Conservation (phyloP, 2,888 invertebrate species). For the Criorhina ranunculi region DNA sequence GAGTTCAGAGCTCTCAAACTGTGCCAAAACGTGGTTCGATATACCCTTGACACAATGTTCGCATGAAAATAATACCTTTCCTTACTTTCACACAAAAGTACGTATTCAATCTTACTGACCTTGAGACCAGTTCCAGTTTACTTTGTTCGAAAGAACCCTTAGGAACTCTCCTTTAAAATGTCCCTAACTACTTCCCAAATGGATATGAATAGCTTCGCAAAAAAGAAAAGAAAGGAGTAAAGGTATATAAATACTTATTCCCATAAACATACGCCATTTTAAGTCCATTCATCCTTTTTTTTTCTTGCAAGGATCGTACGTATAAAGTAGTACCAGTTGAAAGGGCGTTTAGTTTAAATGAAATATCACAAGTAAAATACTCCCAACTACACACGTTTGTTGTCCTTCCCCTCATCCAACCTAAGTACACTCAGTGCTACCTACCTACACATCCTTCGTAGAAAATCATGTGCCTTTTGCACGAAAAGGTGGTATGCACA, state of each 20-base stretch:
- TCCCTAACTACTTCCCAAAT: slow-evolving; percentile 25
- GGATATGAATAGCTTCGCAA: slow-evolving; percentile 26
- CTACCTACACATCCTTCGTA: slow-evolving; percentile 6
- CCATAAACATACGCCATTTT: slow-evolving; percentile 50
- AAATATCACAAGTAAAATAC: slow-evolving; percentile 58
- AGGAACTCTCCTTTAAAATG: background rate
- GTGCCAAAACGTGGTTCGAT: too few species aligned
- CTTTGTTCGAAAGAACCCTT: background rate
- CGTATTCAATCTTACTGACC: background rate
- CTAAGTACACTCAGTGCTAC: background rate
- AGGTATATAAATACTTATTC: slow-evolving; percentile 24
- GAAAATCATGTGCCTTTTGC: slow-evolving; percentile 34
- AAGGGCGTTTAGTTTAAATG: slow-evolving; percentile 53
- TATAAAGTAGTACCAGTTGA: slow-evolving; percentile 39
- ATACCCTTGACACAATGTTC: too few species aligned
- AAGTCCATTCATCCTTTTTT: slow-evolving; percentile 51
- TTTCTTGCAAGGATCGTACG: slow-evolving; percentile 3
- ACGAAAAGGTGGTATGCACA: slow-evolving; percentile 29
- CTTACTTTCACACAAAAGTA: background rate
- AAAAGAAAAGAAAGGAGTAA: slow-evolving; percentile 4
- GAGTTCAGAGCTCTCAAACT: too few species aligned
- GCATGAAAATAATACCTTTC: background rate
- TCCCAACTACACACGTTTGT: slow-evolving; percentile 42
- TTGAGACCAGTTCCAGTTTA: slow-evolving; percentile 16
- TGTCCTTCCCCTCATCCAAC: background rate